Evolutionary conservation across 2,888 invertebrate species (phyloP).

Genomic region (Apeira syringaria): DNA sequence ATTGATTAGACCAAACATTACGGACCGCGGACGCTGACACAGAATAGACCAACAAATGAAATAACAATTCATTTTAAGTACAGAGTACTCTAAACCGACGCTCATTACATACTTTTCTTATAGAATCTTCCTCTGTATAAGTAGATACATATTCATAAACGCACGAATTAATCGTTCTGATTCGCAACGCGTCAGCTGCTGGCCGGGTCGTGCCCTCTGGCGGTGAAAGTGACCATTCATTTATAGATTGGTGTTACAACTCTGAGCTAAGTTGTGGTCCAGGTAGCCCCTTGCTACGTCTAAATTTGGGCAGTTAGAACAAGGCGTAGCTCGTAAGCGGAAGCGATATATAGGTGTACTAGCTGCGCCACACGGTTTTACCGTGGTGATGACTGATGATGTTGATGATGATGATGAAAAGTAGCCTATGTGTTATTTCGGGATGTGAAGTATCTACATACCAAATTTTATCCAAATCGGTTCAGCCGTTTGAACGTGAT

Average conservation of each 20-base stretch:
- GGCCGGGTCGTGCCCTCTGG: constrained; percentile 54
- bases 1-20: not conserved
- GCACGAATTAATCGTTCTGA: constrained; percentile 22
- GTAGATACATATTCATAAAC: constrained; percentile 4
- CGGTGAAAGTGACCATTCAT: constrained; percentile 55
- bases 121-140: too few relatives aligned
- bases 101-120: too few relatives aligned
- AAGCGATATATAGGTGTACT: too few relatives aligned
- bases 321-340: not conserved
- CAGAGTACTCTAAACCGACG: too few relatives aligned
- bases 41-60: not conserved
- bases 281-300: constrained; percentile 43
- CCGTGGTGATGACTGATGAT: too few relatives aligned
- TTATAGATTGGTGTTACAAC: constrained; percentile 10
- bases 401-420: too few relatives aligned
- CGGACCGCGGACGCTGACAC: not conserved
- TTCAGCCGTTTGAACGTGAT: too few relatives aligned
- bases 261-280: constrained; percentile 24
- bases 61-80: too few relatives aligned
- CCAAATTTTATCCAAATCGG: too few relatives aligned
- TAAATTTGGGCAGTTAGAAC: constrained; percentile 44
- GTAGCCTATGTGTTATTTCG: too few relatives aligned
- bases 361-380: too few relatives aligned
- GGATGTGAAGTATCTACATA: too few relatives aligned
- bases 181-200: constrained; percentile 58